phyloP scores from a whole-genome alignment of 2,797 vertebrate genomes.

The Esox lucius region DNA sequence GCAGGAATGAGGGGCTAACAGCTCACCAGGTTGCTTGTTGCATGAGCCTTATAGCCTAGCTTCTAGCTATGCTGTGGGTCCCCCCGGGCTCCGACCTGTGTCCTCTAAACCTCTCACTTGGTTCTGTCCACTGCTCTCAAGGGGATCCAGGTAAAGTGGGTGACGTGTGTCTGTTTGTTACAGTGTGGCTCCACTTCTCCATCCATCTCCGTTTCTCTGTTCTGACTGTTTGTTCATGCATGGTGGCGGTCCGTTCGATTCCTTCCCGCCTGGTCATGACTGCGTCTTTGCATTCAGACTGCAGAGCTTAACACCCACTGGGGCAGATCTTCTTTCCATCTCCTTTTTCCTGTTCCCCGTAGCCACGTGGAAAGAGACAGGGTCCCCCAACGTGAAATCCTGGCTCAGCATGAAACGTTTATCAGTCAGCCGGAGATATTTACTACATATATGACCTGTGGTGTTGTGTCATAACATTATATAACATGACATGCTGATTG shows the following conservation, averaged over 20 bases:
- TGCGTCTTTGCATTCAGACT: conserved; percentile 12
- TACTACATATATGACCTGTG: neutral
- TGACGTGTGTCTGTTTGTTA: neutral
- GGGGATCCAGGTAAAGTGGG: conserved; percentile 84
- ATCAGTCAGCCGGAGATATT: neutral
- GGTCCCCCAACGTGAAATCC: neutral
- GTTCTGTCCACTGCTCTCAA: conserved; percentile 85
- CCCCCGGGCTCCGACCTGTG: conserved; percentile 49
- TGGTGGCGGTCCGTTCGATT: neutral
- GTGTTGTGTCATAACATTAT: neutral
- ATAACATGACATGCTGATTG: neutral
- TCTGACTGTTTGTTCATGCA: conserved; percentile 3
- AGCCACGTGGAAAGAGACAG: neutral
- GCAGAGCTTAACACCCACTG: neutral
- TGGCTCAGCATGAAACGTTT: neutral
- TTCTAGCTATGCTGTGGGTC: neutral
- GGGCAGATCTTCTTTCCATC: neutral
- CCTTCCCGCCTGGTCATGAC: neutral
- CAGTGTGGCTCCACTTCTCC: neutral
- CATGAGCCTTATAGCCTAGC: neutral
- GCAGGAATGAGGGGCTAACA: conserved; percentile 62
- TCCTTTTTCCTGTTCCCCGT: neutral
- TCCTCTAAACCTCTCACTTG: conserved; percentile 81
- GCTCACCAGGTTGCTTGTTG: conserved; percentile 67
- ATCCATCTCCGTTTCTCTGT: conserved; percentile 11